phyloP scores from a whole-genome alignment of 2,888 invertebrate species.

The Epistrophella euchroma region DNA sequence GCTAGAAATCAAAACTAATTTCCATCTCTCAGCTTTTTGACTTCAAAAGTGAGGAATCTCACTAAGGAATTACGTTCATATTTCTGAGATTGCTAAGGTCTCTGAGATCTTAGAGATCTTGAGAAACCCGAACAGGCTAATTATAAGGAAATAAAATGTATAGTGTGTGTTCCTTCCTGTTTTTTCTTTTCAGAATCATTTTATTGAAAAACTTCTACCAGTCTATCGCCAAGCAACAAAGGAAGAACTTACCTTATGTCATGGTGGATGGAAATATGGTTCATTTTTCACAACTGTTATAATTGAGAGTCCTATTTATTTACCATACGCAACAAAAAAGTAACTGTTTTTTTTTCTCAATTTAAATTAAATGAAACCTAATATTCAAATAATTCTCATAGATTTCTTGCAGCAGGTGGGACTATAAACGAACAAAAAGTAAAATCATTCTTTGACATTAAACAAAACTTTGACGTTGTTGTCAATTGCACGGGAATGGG shows the following conservation, averaged over 20 bases:
- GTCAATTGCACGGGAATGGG: conserved; percentile 95
- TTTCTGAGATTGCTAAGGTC: too few relatives aligned
- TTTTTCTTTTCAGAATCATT: conserved; percentile 86
- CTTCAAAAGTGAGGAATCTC: too few relatives aligned
- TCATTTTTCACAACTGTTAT: conserved; percentile 92
- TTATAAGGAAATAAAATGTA: too few relatives aligned
- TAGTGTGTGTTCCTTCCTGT: too few relatives aligned
- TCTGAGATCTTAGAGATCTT: too few relatives aligned
- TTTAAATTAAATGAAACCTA: neutral
- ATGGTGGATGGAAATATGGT: conserved; percentile 92
- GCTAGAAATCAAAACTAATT: too few relatives aligned
- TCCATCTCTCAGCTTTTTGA: too few relatives aligned
- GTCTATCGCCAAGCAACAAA: conserved; percentile 89
- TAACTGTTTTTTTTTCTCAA: conserved; percentile 81
- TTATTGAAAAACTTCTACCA: conserved; percentile 91
- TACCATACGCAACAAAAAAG: conserved; percentile 91
- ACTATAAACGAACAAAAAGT: conserved; percentile 86
- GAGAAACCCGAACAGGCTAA: too few relatives aligned
- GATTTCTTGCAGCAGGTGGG: conserved; percentile 87
- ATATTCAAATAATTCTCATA: conserved; percentile 77
- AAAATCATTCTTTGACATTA: conserved; percentile 86
- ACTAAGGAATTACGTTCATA: too few relatives aligned
- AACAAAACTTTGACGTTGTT: conserved; percentile 87
- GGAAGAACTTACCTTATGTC: conserved; percentile 90
- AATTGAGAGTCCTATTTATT: conserved; percentile 89